Conservation (phyloP, 1,140 invertebrate genomes). For the Argopecten irradians region DNA sequence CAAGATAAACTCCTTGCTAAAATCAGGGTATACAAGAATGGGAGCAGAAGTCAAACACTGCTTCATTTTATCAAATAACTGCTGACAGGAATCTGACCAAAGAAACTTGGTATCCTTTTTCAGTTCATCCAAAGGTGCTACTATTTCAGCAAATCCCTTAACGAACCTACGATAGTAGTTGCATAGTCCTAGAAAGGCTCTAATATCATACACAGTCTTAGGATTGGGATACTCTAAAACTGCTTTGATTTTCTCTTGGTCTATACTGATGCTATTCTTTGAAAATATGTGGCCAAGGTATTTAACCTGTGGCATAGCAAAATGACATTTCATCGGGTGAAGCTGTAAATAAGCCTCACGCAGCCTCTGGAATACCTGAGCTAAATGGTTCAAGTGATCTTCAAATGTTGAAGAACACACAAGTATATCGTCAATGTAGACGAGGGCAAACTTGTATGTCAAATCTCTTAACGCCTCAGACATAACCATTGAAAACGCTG, state of each 20-base stretch:
- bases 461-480: constrained; percentile 34
- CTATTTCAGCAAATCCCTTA: constrained; percentile 49
- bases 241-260: constrained; percentile 45
- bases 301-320: constrained; percentile 34
- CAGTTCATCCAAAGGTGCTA: constrained; percentile 43
- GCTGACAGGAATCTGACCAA: constrained; percentile 54
- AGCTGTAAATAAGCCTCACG: constrained; percentile 36
- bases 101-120: constrained; percentile 42
- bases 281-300: constrained; percentile 52
- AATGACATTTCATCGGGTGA: constrained; percentile 50
- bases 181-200: constrained; percentile 52
- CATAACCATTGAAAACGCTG: constrained; percentile 46
- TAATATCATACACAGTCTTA: constrained; percentile 31
- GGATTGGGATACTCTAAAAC: constrained; percentile 45
- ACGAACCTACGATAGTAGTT: constrained; percentile 55
- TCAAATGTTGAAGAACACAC: constrained; percentile 46
- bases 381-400: constrained; percentile 48
- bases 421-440: constrained; percentile 55
- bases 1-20: constrained; percentile 55
- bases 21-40: constrained; percentile 41
- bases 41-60: constrained; percentile 38
- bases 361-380: constrained; percentile 44
- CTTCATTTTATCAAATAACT: constrained; percentile 59
- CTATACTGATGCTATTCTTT: too few species aligned
- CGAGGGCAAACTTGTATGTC: constrained; percentile 37